Base-by-base conservation (phyloP, 2,888 invertebrate genomes). In the Vannuccia rotundouncinata region DNA sequence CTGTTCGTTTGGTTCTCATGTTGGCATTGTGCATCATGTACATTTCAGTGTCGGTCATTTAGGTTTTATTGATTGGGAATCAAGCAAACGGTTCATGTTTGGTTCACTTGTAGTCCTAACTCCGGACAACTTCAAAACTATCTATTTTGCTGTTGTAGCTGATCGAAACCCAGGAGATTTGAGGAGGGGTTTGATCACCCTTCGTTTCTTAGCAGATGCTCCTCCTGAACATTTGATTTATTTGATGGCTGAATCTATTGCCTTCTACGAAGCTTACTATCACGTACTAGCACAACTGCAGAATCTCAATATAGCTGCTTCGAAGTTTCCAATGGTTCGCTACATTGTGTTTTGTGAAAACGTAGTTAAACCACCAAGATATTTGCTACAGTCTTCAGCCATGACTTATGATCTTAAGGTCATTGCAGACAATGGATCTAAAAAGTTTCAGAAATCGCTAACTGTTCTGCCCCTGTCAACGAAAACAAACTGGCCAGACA, bases 211-310 rank as follows among this genome's bases (percentile, higher is more conserved):
- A 22, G 31, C 29, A 31, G 79, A 22, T 22, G 29, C n/a, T 22
- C 80, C 59, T 1, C 22, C 29, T 1, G 45, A 79, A n/a, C 28
- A 80, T 1, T 0, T 0, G 27, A 13, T 10, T 1, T 59, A 80
- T 80, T 45, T 81, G 13, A 92, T 94, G 92, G 90, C 92, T 0
- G 93, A 94, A 86, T 92, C 92, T 78, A 91, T 91, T 78, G 91
- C 92, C 0, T 94, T 92, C 86, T 93, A 94, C 85, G 94, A 94
- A 85, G 93, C 94, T 0, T 94, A 94, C 85, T 90, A 91, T 82
- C 91, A 92, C 84, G 92, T 93, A 0, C 73, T 78, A n/a, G 1
- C 1, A 2, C 31, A 66, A 66, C 29, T 78, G 1, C 59, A 78
- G 29, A 59, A 66, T 66, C 28, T 59, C 1, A 29, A 66, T 22